Conservation (phyloP, 2,113 vertebrate genomes). For the Aptenodytes forsteri region DNA sequence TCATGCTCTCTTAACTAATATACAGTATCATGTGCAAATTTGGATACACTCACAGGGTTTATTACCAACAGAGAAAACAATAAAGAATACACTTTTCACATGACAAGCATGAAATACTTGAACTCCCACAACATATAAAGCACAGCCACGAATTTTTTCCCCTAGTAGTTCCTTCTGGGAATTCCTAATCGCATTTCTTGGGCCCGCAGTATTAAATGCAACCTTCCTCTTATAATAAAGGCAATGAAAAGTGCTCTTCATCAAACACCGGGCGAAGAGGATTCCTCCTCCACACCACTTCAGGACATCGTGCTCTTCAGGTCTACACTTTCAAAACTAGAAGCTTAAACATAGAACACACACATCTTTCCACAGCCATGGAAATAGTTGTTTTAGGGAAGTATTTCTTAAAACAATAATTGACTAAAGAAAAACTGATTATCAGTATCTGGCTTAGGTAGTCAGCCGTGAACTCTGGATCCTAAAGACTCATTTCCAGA, state of each 20-base stretch:
- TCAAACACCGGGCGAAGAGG: not conserved
- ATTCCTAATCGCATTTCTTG: not conserved
- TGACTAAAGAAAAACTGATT: not conserved
- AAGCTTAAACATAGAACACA: not conserved
- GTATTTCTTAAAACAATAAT: not conserved
- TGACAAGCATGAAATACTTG: not conserved
- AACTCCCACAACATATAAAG: not conserved
- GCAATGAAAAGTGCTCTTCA: not conserved
- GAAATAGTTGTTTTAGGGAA: not conserved
- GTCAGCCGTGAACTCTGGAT: not conserved
- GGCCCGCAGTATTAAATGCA: not conserved
- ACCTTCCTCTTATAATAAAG: not conserved
- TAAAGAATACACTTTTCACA: not conserved
- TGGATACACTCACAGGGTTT: not conserved
- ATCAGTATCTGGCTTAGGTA: not conserved
- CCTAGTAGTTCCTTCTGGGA: not conserved
- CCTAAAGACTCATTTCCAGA: not conserved
- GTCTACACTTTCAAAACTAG: not conserved
- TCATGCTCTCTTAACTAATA: conserved; percentile 16
- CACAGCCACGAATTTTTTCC: not conserved
- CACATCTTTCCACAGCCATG: fast-evolving
- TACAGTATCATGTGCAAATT: not conserved
- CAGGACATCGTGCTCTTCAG: not conserved
- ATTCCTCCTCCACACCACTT: not conserved
- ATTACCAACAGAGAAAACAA: not conserved